Base-by-base conservation (phyloP, 2,888 invertebrate genomes). In the Temnothorax unifasciatus region DNA sequence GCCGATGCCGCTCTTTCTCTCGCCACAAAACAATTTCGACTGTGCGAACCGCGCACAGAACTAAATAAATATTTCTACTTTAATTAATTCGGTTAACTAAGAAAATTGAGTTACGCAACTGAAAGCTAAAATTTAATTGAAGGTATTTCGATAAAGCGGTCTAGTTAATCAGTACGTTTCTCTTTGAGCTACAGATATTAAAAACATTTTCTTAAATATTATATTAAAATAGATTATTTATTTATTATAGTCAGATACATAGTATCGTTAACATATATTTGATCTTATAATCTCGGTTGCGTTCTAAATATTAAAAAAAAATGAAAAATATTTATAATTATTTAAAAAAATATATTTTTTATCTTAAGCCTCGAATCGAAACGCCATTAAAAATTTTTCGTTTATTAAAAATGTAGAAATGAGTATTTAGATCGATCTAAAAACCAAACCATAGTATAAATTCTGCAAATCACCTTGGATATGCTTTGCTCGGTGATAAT, bases 1-100 rank as follows among this genome's bases (percentile, higher is more conserved):
- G 64, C 54, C 25, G n/a, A 69, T 18, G 29, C 21, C 41, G 18
- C 41, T 44, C n/a, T 41, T 76, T 11, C 29, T 77, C n/a, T 41
- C n/a, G 41, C 25, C 44, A n/a, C 41, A 21, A 77, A 41, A 5
- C 41, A 68, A 47, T 77, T 57, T 44, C 5, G 9, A 61, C 29
- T 69, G 4, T n/a, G 25, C 15, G n/a, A 25, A 6, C 11, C n/a
- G 29, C n/a, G 3, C 8, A 15, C 13, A 68, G 15, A 69, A 69
- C 11, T 15, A 11, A 34, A 44, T 47, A 41, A 77, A 13, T 25
- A 52, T 68, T 29, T 34, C 34, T 61, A 34, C 3, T 47, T 68
- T 44, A 41, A 29, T 41, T 15, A 52, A 76, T 34, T 50, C 3
- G 15, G 9, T 21, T 21, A 38, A 71, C 54, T 71, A 1, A 21